Percentiles rank a stretch among this genome's conserved stretches.
Evolutionary conservation across 2,888 invertebrate genomes (phyloP).

Genomic region (Sialis lutaria): DNA sequence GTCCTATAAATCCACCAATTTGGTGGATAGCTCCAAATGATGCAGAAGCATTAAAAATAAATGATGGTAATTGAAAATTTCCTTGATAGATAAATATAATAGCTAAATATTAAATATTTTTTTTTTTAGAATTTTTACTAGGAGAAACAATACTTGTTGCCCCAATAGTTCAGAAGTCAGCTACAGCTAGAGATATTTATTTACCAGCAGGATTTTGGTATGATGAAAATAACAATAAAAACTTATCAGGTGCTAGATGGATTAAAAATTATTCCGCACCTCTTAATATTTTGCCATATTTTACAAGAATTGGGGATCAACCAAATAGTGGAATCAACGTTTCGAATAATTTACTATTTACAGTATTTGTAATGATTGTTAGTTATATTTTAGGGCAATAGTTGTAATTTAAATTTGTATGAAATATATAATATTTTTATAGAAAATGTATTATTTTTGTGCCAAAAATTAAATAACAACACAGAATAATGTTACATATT

Average conservation of each 20-base stretch:
- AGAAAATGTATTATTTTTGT: too few relatives aligned
- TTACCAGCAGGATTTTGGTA: constrained; percentile 59
- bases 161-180: constrained; percentile 49
- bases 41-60: constrained; percentile 33
- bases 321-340: too few relatives aligned
- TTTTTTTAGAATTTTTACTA: constrained; percentile 51
- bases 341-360: too few relatives aligned
- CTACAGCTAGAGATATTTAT: constrained; percentile 47
- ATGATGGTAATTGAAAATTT: constrained; percentile 32
- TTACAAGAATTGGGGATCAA: constrained; percentile 17
- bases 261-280: constrained; percentile 46
- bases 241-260: constrained; percentile 40
- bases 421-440: too few relatives aligned
- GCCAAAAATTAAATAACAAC: too few relatives aligned
- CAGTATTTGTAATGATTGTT: too few relatives aligned
- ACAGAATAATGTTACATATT: too few relatives aligned
- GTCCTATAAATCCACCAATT: constrained; percentile 62
- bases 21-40: constrained; percentile 72
- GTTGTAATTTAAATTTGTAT: too few relatives aligned
- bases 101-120: too few relatives aligned
- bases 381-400: too few relatives aligned
- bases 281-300: constrained; percentile 50
- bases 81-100: not conserved
- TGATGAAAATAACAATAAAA: constrained; percentile 34
- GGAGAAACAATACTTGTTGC: constrained; percentile 65